Percentiles rank a stretch among this genome's conserved stretches.
phyloP scores from a whole-genome alignment of 2,113 vertebrate genomes.

The Donacobius atricapilla region DNA sequence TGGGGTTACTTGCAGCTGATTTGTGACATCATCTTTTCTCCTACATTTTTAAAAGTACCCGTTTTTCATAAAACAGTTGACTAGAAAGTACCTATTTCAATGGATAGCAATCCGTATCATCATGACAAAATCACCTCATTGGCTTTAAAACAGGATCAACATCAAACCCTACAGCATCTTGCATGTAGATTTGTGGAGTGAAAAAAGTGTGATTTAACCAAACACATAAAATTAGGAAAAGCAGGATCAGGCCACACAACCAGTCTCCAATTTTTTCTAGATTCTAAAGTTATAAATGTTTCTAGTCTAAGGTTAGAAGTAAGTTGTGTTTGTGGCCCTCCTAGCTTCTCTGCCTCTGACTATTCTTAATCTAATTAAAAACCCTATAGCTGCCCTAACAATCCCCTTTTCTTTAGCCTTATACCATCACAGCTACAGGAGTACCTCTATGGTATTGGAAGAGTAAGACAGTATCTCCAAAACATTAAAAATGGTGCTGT shows the following conservation, averaged over 20 bases:
- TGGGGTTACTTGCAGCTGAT: background rate
- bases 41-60: background rate
- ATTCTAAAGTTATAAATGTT: background rate
- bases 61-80: background rate
- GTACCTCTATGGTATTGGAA: background rate
- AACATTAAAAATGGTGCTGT: background rate
- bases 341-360: background rate
- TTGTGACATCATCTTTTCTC: background rate
- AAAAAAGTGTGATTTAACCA: background rate
- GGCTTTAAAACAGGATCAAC: background rate
- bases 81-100: background rate
- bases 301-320: background rate
- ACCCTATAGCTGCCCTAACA: rapidly evolving
- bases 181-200: background rate
- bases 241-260: background rate
- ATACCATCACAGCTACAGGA: background rate
- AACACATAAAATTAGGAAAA: background rate
- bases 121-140: background rate
- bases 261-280: background rate
- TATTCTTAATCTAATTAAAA: background rate
- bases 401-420: background rate
- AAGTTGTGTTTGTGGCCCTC: background rate
- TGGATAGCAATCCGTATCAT: background rate
- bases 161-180: background rate
- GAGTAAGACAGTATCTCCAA: background rate